Percentiles rank a stretch among this genome's conserved stretches.
Evolutionary conservation across 1,140 invertebrate genomes (phyloP).

Genomic region (Panulirus ornatus): DNA sequence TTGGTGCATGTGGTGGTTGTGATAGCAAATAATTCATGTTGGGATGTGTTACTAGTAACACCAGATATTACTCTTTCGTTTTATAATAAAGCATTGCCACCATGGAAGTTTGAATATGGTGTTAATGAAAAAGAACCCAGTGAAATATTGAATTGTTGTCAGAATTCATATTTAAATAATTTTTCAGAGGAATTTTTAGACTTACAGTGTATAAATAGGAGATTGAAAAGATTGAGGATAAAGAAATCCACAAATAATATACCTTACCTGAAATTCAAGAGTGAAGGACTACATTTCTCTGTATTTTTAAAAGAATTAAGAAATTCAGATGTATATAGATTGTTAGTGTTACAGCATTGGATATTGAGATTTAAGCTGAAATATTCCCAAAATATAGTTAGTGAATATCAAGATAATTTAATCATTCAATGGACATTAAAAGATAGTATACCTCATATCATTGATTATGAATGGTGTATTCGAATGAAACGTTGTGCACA

Average conservation of each 20-base stretch:
- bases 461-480: conserved; percentile 52
- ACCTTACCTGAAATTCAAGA: neutral
- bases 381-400: neutral
- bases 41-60: neutral
- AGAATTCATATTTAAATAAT: neutral
- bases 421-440: conserved; percentile 21
- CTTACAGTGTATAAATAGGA: neutral
- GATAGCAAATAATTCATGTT: neutral
- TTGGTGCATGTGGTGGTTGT: neutral
- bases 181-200: neutral
- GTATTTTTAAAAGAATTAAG: conserved; percentile 48
- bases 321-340: conserved; percentile 37
- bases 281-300: conserved; percentile 48
- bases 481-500: conserved; percentile 76
- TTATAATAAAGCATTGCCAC: neutral
- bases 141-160: neutral
- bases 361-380: neutral
- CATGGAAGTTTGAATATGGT: neutral
- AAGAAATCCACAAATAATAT: neutral
- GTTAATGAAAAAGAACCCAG: neutral
- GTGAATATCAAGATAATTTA: neutral
- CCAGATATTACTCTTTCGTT: neutral
- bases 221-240: neutral
- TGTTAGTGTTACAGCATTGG: conserved; percentile 17
- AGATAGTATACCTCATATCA: conserved; percentile 40